phyloP scores from a whole-genome alignment of 2,113 vertebrate species.

The Rattus rattus region DNA sequence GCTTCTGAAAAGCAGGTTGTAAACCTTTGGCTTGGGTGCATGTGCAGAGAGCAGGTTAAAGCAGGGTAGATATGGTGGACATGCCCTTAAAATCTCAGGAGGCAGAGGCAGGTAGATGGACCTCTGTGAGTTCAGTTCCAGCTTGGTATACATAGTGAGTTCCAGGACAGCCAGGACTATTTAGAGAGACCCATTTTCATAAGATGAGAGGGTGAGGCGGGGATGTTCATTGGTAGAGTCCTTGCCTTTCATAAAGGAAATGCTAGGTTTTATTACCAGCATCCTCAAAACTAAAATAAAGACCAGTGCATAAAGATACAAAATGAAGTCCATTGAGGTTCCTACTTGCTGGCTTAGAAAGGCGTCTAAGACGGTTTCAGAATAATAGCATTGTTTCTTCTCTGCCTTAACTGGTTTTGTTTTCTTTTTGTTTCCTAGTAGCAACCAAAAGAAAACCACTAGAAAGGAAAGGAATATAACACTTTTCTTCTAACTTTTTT shows the following conservation, averaged over 20 bases:
- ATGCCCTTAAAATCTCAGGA: background rate
- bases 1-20: background rate
- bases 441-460: constrained; percentile 1
- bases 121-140: background rate
- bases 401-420: background rate
- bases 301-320: background rate
- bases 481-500: too few relatives aligned
- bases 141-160: background rate
- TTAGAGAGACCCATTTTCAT: background rate
- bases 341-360: background rate
- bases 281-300: background rate
- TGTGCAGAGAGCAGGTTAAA: background rate
- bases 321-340: background rate
- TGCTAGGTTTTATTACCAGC: background rate
- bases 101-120: background rate
- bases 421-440: constrained; percentile 13
- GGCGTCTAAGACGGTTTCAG: background rate
- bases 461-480: constrained; percentile 4
- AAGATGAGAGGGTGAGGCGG: background rate
- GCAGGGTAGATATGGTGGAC: background rate
- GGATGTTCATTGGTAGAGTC: background rate
- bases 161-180: background rate
- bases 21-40: background rate
- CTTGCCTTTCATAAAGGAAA: background rate
- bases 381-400: background rate